Evolutionary conservation across 2,888 invertebrate species (phyloP).

Genomic region (Spodoptera littoralis): DNA sequence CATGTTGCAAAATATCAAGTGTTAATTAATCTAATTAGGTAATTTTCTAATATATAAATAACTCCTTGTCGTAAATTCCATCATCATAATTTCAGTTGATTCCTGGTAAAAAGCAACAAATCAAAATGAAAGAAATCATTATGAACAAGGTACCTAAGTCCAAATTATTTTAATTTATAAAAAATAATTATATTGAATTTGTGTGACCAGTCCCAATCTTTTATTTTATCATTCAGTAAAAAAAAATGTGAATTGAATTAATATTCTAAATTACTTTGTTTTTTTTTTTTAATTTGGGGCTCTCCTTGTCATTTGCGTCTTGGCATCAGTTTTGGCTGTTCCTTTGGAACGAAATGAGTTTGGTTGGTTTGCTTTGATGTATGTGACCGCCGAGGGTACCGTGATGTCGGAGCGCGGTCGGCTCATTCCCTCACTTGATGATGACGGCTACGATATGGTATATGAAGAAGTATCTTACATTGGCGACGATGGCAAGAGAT

Average conservation of each 20-base stretch:
- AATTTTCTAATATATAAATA: slow-evolving; percentile 11
- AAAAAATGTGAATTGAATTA: neutral
- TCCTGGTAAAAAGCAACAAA: neutral
- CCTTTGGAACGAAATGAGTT: slow-evolving; percentile 52
- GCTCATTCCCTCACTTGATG: slow-evolving; percentile 65
- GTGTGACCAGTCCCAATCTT: neutral
- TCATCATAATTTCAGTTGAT: neutral
- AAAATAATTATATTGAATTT: neutral
- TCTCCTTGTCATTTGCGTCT: slow-evolving; percentile 4
- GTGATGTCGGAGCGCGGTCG: slow-evolving; percentile 71
- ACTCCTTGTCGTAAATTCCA: neutral
- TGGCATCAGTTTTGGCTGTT: slow-evolving; percentile 12
- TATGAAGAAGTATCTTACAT: slow-evolving; percentile 71
- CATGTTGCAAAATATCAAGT: slow-evolving; percentile 5
- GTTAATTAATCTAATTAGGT: slow-evolving; percentile 9
- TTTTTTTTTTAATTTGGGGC: slow-evolving; percentile 13
- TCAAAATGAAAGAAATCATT: neutral
- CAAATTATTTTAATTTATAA: neutral
- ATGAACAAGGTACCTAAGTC: slow-evolving; percentile 24
- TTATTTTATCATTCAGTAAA: no score
- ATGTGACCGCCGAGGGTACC: slow-evolving; percentile 74
- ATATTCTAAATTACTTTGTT: neutral
- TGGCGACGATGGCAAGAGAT: slow-evolving; percentile 72
- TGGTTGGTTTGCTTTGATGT: slow-evolving; percentile 72
- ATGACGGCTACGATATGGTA: slow-evolving; percentile 65